Evolutionary conservation across 2,888 invertebrate species (phyloP).

Genomic region (Tenthredo livida): DNA sequence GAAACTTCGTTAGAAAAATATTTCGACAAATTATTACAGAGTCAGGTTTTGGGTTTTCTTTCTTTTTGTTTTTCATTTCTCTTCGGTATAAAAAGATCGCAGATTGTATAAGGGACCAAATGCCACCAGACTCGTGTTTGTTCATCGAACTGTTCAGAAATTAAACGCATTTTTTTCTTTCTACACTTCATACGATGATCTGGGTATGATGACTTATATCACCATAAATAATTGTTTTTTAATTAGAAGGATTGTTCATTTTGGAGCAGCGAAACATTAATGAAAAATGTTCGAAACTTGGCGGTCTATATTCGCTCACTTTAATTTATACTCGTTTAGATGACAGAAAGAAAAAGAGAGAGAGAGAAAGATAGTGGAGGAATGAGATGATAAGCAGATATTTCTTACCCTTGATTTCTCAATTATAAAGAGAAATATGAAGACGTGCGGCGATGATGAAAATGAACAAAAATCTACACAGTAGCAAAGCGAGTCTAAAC

Average conservation of each 20-base stretch:
- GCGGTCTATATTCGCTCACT: neutral
- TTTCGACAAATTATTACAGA: neutral
- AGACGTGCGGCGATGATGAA: conserved; percentile 4
- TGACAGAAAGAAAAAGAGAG: neutral
- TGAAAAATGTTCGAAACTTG: neutral
- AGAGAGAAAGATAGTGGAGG: neutral
- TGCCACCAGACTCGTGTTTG: neutral
- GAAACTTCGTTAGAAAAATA: neutral
- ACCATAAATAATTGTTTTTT: neutral
- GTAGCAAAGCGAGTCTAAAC: neutral
- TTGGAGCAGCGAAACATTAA: neutral
- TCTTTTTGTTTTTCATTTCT: neutral
- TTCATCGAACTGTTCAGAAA: no score
- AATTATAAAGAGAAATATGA: neutral
- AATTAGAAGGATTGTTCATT: neutral
- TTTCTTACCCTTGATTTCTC: conserved; percentile 38
- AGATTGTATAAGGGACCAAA: no score
- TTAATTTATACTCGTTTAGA: neutral
- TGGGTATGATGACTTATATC: neutral
- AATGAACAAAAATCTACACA: neutral
- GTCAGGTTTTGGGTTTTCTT: neutral
- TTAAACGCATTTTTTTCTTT: no score
- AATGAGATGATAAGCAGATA: neutral
- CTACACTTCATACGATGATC: neutral
- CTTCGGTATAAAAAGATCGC: neutral